Evolutionary conservation across 2,113 vertebrate species (phyloP), one percentile per base, ranked within the genome.

Genomic region (Dolichallabes microphthalmus): DNA sequence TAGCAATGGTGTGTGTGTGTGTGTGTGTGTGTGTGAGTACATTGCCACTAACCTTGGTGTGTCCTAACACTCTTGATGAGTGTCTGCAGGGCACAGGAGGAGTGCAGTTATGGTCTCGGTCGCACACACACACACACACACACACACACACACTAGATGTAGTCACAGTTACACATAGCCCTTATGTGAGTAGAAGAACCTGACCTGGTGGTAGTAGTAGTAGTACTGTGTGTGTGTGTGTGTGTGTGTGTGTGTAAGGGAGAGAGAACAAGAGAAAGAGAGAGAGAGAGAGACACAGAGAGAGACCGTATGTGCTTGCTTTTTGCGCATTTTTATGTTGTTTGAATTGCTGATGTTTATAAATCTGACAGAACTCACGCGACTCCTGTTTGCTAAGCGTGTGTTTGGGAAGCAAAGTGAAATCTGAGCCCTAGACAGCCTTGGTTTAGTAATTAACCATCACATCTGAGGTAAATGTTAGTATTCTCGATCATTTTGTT

Each of bases 1-100:
- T 77, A 80, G 71, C 35, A 63, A 63, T 78, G 50, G 63, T 76
- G 73, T 83, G 83, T 85, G 73, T 88, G 89, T 90, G 73, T 83
- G 83, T 85, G 73, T 88, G 89, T 90, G 94, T 93, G 94, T 94
- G 87, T 88, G 87, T 95, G 94, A 96, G 95, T 92, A 95, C 94
- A 95, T 96, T 96, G 96, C 96, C 96, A 95, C 97, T 98, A 98
- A 98, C 97, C 97, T 98, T 98, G 97, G 95, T 96, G 96, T 96
- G 97, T 97, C 97, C 97, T 98, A 97, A 98, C 97, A 96, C 96
- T 97, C 96, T 96, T 97, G 97, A 98, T 98, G 97, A 98, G 96
- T 97, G 97, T 98, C 97, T 97, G 97, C 96, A 97, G 97, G 97
- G 97, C 96, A 96, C 97, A 96, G 96, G 96, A 97, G 96, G 96